Percentiles rank a stretch among this genome's conserved stretches.
Conservation (phyloP, 2,888 invertebrate species). For the Gastracanthus pulcherrimus region DNA sequence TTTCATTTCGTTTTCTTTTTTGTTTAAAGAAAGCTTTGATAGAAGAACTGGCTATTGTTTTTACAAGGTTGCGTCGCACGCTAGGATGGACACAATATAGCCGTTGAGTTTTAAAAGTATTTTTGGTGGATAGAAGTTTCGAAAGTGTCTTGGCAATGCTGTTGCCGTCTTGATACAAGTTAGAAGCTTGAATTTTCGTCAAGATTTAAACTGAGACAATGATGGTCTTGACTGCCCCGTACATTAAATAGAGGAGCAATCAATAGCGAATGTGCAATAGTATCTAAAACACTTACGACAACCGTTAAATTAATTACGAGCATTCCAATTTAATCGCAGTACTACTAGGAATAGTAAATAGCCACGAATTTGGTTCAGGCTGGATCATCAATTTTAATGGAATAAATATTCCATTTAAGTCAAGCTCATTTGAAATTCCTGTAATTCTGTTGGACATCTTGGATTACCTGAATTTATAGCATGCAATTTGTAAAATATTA, state of each 20-base stretch:
- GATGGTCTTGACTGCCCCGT: neutral
- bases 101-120: no score
- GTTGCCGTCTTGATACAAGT: no score
- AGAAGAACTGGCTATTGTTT: neutral
- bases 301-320: neutral
- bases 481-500: no score
- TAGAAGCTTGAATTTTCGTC: neutral
- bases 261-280: neutral
- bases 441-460: neutral
- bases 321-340: neutral
- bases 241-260: neutral
- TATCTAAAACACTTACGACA: constrained; percentile 14
- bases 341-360: neutral
- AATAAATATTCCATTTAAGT: neutral
- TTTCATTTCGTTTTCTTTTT: no score
- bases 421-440: neutral
- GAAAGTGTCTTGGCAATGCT: no score
- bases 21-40: no score
- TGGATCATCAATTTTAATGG: neutral
- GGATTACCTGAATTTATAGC: neutral
- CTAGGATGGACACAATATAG: no score
- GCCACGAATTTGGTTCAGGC: neutral
- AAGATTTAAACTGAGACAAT: neutral
- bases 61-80: neutral
- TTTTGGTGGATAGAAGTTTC: no score